Conservation (phyloP, 1,140 invertebrate species). For the Euwallacea fornicatus region DNA sequence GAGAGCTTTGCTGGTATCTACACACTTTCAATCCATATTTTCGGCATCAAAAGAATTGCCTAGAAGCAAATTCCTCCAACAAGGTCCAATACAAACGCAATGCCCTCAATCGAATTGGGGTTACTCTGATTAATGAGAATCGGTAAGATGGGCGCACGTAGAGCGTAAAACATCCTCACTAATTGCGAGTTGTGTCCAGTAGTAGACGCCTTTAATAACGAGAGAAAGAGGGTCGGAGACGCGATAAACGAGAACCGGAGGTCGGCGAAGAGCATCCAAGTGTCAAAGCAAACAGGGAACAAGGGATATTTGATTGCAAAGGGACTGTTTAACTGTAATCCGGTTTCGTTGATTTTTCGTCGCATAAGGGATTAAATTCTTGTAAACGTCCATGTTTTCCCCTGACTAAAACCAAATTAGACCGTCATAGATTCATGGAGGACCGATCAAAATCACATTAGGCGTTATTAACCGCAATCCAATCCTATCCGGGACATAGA, state of each 20-base stretch:
- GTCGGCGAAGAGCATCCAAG: conserved; percentile 11
- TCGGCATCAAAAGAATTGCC: no score
- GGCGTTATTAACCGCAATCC: conserved; percentile 13
- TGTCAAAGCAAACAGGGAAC: conserved; percentile 22
- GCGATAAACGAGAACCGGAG: conserved; percentile 6
- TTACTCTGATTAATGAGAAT: conserved; percentile 12
- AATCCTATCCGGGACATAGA: background rate
- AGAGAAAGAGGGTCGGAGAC: conserved; percentile 11
- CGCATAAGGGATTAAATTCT: background rate
- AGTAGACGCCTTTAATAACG: conserved; percentile 30
- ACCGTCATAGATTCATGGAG: background rate
- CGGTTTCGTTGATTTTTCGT: conserved; percentile 9
- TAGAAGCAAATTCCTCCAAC: no score
- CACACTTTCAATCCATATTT: no score
- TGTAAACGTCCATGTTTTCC: no score
- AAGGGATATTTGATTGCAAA: conserved; percentile 23
- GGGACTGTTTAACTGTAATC: conserved; percentile 3
- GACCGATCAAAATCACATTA: conserved; percentile 11
- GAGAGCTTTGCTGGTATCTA: no score
- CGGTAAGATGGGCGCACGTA: conserved; percentile 23
- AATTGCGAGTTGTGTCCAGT: conserved; percentile 27
- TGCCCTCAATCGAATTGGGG: conserved; percentile 10
- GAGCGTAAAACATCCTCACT: conserved; percentile 25
- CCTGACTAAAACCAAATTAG: no score
- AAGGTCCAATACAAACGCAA: background rate